Conservation (phyloP, 1,140 invertebrate species). For the Meloidogyne hapla region DNA sequence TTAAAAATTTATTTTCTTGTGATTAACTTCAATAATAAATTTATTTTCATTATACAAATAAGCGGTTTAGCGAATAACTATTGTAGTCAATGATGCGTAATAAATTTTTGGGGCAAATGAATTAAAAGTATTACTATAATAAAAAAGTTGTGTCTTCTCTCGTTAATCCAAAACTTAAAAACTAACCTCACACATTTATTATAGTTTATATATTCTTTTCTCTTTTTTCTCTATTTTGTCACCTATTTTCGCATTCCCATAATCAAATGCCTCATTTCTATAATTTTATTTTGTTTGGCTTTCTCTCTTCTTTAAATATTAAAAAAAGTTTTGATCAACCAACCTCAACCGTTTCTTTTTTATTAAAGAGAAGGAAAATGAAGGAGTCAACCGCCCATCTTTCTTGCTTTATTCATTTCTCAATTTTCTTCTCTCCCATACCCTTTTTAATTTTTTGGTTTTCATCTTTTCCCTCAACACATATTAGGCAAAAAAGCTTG, state of each 20-base stretch:
- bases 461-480: neutral
- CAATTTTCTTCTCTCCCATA: neutral
- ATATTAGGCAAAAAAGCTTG: neutral
- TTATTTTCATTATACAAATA: neutral
- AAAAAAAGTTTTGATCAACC: neutral
- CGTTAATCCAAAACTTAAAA: neutral
- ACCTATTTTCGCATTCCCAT: neutral
- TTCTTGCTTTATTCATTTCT: neutral
- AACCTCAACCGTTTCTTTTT: neutral
- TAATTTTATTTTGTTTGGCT: neutral
- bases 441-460: neutral
- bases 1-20: neutral
- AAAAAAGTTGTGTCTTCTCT: neutral
- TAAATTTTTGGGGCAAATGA: conserved; percentile 3
- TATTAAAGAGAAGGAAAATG: too few relatives aligned
- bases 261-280: neutral
- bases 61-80: neutral
- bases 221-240: too few relatives aligned
- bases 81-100: conserved; percentile 1
- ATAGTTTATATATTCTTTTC: too few relatives aligned
- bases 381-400: neutral
- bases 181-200: neutral
- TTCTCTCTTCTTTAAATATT: neutral
- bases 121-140: neutral
- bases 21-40: neutral